Percentiles rank a stretch among this genome's conserved stretches.
Conservation (phyloP, 2,888 invertebrate genomes). For the Buathra laborator region DNA sequence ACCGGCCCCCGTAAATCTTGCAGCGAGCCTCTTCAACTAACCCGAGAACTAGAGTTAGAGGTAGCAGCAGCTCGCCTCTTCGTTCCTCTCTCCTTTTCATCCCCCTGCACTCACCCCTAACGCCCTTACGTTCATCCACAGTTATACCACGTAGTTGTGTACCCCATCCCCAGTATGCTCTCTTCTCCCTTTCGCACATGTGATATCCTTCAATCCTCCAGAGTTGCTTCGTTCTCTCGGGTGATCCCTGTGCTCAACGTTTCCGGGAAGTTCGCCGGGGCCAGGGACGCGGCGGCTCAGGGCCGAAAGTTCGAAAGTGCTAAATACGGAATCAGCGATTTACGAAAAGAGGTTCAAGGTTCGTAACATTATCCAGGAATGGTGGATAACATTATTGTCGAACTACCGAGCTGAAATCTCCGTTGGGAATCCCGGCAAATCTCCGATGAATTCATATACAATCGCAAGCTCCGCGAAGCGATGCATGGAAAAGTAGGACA, state of each 20-base stretch:
- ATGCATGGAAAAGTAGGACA: background rate
- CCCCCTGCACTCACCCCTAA: constrained; percentile 35
- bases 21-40: constrained; percentile 76
- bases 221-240: constrained; percentile 41
- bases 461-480: background rate
- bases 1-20: constrained; percentile 78
- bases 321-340: constrained; percentile 60
- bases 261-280: constrained; percentile 41
- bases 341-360: constrained; percentile 7
- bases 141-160: constrained; percentile 26
- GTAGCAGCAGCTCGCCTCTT: constrained; percentile 49
- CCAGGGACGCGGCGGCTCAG: constrained; percentile 33
- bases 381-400: background rate
- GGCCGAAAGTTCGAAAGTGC: constrained; percentile 60
- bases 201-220: constrained; percentile 37
- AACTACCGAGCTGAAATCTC: background rate
- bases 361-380: background rate
- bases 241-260: constrained; percentile 21
- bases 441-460: background rate
- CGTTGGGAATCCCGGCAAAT: background rate
- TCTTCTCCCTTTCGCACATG: constrained; percentile 30
- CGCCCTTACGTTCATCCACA: constrained; percentile 35
- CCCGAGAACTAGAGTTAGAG: constrained; percentile 68
- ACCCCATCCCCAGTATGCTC: background rate
- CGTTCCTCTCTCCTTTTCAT: constrained; percentile 34